Evolutionary conservation across 2,888 invertebrate genomes (phyloP), one percentile per base, ranked within the genome.

Genomic region (Thecophora atra): DNA sequence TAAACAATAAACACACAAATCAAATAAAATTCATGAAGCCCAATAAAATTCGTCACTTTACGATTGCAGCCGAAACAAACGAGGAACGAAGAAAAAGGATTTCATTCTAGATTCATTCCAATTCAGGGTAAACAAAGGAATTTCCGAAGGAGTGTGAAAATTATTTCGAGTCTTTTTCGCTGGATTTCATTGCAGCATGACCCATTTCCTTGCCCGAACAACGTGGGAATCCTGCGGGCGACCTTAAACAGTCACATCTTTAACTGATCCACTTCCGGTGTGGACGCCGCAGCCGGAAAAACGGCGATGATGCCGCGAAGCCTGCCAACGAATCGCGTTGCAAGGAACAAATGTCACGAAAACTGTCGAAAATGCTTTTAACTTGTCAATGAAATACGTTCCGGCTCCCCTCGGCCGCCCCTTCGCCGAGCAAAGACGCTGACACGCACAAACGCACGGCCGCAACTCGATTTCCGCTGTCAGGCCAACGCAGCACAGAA

Each of bases 321-420:
- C 0, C 11, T 37, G 28, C 26, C 67, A 54, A 21, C 54, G 21
- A 37, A 54, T 28, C 64, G 6, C 44, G 47, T 47, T 44, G 65
- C 65, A 47, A 51, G 19, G 30, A 56, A 37, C 54, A 56, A 72
- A 65, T 60, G 67, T 73, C 66, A 28, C 54, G 68, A 71, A 69
- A 73, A 73, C 71, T 73, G 73, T 73, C 73, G 56, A 69, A 71
- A 73, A 71, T 64, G 73, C 73, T 73, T 73, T 73, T 73, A 73
- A 63, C 65, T 54, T 73, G 73, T 71, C 73, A 73, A 62, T 69
- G 47, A n/a, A 4, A 30, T n/a, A 56, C 56, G 1, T 37, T 37
- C 37, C 11, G 2, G 6, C 37, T 37, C 37, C 37, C 37, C 37
- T 6, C 37, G 11, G 7, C 7, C 30, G 28, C 26, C 24, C 51